phyloP scores from a whole-genome alignment of 2,113 vertebrate genomes.

The Myxocyprinus asiaticus region DNA sequence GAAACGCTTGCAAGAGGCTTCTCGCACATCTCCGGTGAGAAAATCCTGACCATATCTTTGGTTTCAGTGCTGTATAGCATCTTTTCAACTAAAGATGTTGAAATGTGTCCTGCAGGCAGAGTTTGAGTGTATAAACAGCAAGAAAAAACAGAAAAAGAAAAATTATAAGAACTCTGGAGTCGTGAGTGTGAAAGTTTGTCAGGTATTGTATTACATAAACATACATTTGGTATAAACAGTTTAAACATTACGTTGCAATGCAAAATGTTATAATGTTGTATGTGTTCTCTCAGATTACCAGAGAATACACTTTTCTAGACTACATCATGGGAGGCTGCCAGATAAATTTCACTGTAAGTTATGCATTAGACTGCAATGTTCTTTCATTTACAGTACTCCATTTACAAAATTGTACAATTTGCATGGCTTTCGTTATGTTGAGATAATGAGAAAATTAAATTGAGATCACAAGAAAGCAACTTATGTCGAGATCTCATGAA shows the following conservation, averaged over 20 bases:
- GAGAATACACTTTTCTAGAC: constrained; percentile 93
- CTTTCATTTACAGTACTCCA: not conserved
- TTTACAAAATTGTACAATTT: not conserved
- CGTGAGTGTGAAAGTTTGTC: constrained; percentile 86
- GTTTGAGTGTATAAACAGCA: constrained; percentile 95
- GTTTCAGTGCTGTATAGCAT: not conserved
- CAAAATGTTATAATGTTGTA: not conserved
- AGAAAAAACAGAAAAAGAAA: constrained; percentile 97
- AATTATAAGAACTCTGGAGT: constrained; percentile 94
- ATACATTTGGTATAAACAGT: too few species aligned
- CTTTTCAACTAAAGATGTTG: not conserved
- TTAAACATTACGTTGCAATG: too few species aligned
- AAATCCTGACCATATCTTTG: not conserved
- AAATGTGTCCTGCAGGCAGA: constrained; percentile 77
- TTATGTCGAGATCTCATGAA: too few species aligned
- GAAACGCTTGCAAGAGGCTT: constrained; percentile 86
- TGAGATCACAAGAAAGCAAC: too few species aligned
- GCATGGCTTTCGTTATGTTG: not conserved
- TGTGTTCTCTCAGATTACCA: constrained; percentile 79
- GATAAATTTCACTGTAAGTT: constrained; percentile 94
- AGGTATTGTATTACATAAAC: constrained; percentile 74
- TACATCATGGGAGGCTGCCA: constrained; percentile 98
- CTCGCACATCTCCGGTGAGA: constrained; percentile 85
- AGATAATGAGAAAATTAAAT: too few species aligned
- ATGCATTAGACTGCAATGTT: not conserved